These are phyloP conservation scores for Chrysotoxum bicinctum DNA, from an alignment of 2,888 invertebrate genomes.

Conservation along the genomic window DNA sequence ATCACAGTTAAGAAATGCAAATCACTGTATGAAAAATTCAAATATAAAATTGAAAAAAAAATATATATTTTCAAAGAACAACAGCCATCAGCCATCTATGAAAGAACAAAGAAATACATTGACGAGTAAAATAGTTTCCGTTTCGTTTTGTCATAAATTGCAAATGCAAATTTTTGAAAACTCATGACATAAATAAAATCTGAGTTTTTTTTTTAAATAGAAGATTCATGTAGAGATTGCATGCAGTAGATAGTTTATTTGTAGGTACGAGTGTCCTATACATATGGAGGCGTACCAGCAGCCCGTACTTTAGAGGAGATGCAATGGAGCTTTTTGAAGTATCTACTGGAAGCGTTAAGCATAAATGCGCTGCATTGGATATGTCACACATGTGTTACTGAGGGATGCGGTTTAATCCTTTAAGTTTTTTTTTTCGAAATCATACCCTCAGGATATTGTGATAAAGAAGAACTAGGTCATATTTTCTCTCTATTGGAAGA, in stretches of 20 bases:
- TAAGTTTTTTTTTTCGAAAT: constrained; percentile 51
- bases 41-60: constrained; percentile 16
- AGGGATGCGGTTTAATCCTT: constrained; percentile 67
- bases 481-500: constrained; percentile 69
- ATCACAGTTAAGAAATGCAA: constrained; percentile 43
- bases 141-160: constrained; percentile 63
- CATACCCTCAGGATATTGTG: constrained; percentile 65
- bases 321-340: constrained; percentile 39
- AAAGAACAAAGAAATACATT: constrained; percentile 39
- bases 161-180: constrained; percentile 68
- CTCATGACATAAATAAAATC: constrained; percentile 68
- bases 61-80: background rate
- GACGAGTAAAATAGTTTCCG: constrained; percentile 56
- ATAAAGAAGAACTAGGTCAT: constrained; percentile 71
- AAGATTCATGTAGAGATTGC: constrained; percentile 14
- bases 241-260: constrained; percentile 11
- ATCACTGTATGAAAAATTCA: constrained; percentile 17
- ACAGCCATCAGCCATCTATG: background rate
- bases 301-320: constrained; percentile 7
- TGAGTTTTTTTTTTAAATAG: constrained; percentile 18
- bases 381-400: constrained; percentile 51
- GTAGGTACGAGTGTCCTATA: background rate
- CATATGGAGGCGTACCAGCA: background rate
- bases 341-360: constrained; percentile 1
- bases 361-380: constrained; percentile 41